Percentiles rank a stretch among this genome's conserved stretches.
These are phyloP conservation scores for Bicyclus anynana DNA, from an alignment of 1,140 invertebrate species.

Conservation along the genomic window DNA sequence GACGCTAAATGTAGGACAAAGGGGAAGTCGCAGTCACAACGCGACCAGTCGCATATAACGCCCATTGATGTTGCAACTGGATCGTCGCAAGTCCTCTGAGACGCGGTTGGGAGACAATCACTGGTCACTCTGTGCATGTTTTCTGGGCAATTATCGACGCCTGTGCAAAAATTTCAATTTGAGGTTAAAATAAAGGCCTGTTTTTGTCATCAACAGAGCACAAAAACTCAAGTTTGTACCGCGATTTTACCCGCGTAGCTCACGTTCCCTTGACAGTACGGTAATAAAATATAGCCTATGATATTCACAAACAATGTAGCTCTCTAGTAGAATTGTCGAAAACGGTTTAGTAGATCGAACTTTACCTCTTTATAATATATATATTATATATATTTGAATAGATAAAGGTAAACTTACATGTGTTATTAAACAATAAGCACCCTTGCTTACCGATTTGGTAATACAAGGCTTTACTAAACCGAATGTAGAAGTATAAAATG, in stretches of 20 bases:
- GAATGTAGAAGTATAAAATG: constrained; percentile 24
- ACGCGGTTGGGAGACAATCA: constrained; percentile 59
- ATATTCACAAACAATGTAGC: too few relatives aligned
- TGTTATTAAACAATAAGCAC: constrained; percentile 45
- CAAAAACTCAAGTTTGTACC: too few relatives aligned
- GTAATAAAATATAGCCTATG: too few relatives aligned
- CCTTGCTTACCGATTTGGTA: constrained; percentile 41
- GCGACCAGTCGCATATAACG: constrained; percentile 62
- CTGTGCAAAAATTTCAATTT: too few relatives aligned
- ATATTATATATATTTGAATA: too few relatives aligned
- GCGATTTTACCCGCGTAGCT: too few relatives aligned
- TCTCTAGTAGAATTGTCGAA: too few relatives aligned
- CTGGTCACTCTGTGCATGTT: constrained; percentile 61
- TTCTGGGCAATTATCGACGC: constrained; percentile 55
- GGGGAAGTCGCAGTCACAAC: constrained; percentile 70
- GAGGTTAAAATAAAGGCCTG: too few relatives aligned
- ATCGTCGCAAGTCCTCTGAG: constrained; percentile 63
- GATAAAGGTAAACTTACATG: constrained; percentile 40
- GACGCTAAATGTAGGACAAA: constrained; percentile 57
- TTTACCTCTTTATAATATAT: too few relatives aligned
- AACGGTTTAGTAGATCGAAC: too few relatives aligned
- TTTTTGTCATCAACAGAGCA: too few relatives aligned
- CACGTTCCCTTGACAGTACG: too few relatives aligned
- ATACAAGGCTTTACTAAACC: constrained; percentile 29
- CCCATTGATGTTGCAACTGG: constrained; percentile 59